Conservation (phyloP, 1,140 invertebrate genomes). For the Zeugodacus cucurbitae region DNA sequence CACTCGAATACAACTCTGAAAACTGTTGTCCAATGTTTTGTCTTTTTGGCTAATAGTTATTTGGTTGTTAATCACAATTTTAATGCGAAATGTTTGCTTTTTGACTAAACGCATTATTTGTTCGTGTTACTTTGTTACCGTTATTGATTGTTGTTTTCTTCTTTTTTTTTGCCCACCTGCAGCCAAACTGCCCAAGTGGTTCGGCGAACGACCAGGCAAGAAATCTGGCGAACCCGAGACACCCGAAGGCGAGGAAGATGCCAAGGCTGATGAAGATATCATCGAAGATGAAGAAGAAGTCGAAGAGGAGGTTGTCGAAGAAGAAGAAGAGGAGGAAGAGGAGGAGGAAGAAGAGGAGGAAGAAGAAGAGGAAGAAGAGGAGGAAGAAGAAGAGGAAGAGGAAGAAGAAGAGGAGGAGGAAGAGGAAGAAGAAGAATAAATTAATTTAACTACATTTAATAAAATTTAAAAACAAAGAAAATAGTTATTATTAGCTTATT, state of each 20-base stretch:
- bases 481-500: conserved; percentile 66
- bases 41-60: background rate
- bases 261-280: conserved; percentile 78
- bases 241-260: conserved; percentile 88
- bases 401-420: conserved; percentile 75
- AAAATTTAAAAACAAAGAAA: conserved; percentile 61
- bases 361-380: conserved; percentile 79
- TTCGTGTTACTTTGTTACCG: background rate
- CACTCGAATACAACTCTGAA: background rate
- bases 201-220: conserved; percentile 92
- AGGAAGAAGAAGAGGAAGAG: conserved; percentile 73
- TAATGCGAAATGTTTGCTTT: background rate
- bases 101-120: background rate
- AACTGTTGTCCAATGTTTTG: background rate
- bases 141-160: background rate
- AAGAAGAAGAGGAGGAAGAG: conserved; percentile 77
- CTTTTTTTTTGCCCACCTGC: conserved; percentile 45
- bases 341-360: conserved; percentile 79
- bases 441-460: conserved; percentile 59
- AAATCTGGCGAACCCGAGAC: conserved; percentile 87
- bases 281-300: conserved; percentile 78
- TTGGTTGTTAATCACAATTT: background rate
- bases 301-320: conserved; percentile 79
- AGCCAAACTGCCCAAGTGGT: conserved; percentile 94
- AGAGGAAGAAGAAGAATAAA: conserved; percentile 71